phyloP scores from a whole-genome alignment of 2,113 vertebrate species.

The Columbina picui region DNA sequence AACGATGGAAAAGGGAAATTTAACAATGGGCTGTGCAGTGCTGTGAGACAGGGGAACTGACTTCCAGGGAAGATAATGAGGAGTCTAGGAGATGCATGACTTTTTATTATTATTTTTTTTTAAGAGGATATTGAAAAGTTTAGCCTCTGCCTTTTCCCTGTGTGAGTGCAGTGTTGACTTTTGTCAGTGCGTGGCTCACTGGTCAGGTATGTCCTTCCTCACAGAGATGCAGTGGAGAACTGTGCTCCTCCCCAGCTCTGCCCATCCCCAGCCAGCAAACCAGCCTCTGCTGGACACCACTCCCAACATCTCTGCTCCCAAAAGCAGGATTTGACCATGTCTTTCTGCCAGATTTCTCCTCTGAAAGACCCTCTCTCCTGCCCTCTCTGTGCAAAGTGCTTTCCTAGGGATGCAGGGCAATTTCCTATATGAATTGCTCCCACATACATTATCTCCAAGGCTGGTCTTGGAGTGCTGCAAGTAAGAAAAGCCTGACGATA shows the following conservation, averaged over 20 bases:
- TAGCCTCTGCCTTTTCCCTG: not conserved
- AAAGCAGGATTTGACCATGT: not conserved
- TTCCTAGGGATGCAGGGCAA: not conserved
- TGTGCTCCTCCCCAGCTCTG: not conserved
- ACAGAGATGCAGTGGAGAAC: not conserved
- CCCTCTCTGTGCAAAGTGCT: not conserved
- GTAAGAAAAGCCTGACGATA: not conserved
- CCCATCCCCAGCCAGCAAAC: not conserved
- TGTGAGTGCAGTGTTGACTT: not conserved
- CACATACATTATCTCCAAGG: not conserved
- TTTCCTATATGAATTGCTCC: not conserved
- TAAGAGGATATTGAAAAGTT: not conserved
- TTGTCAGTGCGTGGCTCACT: not conserved
- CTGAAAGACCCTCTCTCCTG: not conserved
- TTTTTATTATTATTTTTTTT: not conserved
- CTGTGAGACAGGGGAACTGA: not conserved
- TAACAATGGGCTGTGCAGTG: not conserved
- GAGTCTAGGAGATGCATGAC: not conserved
- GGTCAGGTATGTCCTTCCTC: rapidly evolving
- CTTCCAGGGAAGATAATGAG: not conserved
- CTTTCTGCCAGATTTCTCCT: not conserved
- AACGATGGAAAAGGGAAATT: not conserved
- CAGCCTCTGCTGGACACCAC: not conserved
- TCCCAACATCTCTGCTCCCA: rapidly evolving
- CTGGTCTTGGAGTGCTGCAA: not conserved